Conservation (phyloP, 2,113 vertebrate species). For the Psephotus haematonotus region DNA sequence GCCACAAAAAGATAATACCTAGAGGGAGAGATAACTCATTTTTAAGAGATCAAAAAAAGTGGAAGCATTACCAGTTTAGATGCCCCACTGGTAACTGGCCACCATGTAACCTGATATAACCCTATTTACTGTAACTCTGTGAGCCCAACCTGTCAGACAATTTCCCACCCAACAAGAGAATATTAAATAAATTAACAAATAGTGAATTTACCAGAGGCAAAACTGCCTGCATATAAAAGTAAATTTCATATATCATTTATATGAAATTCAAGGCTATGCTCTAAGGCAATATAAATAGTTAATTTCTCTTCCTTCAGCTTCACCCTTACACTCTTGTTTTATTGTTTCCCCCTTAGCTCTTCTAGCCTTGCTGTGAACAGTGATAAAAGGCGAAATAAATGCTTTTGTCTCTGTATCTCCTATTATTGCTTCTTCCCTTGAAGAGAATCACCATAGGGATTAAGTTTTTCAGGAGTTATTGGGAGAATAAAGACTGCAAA, state of each 20-base stretch:
- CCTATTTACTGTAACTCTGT: background rate
- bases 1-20: background rate
- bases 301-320: background rate
- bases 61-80: background rate
- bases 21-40: background rate
- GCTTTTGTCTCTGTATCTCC: background rate
- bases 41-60: background rate
- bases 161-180: background rate
- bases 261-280: background rate
- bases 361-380: background rate
- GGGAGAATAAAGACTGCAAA: background rate
- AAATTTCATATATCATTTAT: background rate
- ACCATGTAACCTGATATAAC: background rate
- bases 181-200: background rate
- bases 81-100: background rate
- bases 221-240: background rate
- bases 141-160: background rate
- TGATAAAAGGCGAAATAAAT: background rate
- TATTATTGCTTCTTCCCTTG: background rate
- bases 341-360: background rate
- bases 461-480: background rate
- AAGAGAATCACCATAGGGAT: background rate
- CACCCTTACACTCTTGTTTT: background rate
- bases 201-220: background rate
- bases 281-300: background rate